Conservation (phyloP, 2,888 invertebrate species). For the Drosophila gaucha region DNA sequence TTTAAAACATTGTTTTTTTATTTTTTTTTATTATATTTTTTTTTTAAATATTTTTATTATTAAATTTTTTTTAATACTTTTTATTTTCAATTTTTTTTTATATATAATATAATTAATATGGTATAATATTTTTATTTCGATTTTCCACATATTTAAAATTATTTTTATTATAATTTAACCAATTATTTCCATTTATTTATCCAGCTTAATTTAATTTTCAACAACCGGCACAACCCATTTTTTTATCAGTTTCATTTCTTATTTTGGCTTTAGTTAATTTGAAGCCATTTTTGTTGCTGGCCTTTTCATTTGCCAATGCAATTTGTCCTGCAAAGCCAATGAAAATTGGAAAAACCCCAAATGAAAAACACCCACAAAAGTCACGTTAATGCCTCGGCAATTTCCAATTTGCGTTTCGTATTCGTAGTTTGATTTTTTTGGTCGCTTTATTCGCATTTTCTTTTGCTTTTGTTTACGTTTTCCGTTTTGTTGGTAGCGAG, state of each 20-base stretch:
- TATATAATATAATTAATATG: too few relatives aligned
- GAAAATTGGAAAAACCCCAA: constrained; percentile 37
- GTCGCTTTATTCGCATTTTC: too few relatives aligned
- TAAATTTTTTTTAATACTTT: background rate
- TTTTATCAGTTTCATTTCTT: background rate
- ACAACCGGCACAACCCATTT: too few relatives aligned
- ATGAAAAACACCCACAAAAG: constrained; percentile 48
- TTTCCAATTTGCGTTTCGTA: constrained; percentile 65
- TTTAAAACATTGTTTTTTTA: background rate
- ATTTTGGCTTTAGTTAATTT: constrained; percentile 19
- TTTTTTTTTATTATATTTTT: background rate
- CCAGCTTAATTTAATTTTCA: too few relatives aligned
- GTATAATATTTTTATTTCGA: too few relatives aligned
- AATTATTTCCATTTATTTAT: too few relatives aligned
- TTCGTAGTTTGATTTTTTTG: constrained; percentile 51
- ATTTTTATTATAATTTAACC: too few relatives aligned
- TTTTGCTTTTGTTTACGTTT: constrained; percentile 6
- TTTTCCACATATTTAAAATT: too few relatives aligned
- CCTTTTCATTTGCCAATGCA: constrained; percentile 12
- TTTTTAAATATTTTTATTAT: background rate
- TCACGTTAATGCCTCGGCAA: constrained; percentile 53
- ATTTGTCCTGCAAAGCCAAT: constrained; percentile 35
- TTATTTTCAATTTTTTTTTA: background rate
- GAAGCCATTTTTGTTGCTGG: constrained; percentile 13
- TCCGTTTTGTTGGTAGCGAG: constrained; percentile 2